These are phyloP conservation scores for Amazona guildingii DNA, from an alignment of 2,113 vertebrate genomes.

Conservation along the genomic window DNA sequence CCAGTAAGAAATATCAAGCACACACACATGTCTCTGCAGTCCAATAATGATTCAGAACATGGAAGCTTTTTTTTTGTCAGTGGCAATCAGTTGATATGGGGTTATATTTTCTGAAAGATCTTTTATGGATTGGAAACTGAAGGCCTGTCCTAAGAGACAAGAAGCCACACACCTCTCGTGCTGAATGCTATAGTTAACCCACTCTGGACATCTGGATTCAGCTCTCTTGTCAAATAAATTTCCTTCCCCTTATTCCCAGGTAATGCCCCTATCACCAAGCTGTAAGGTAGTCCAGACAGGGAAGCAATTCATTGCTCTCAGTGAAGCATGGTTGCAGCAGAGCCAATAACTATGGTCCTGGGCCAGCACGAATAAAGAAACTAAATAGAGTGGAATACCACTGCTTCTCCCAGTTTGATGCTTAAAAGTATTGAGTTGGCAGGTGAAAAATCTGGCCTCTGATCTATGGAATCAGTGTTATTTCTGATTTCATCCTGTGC, in stretches of 20 bases:
- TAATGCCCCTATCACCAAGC: background rate
- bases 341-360: background rate
- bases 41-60: background rate
- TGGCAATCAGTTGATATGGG: background rate
- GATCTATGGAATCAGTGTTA: background rate
- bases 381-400: background rate
- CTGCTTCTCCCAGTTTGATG: background rate
- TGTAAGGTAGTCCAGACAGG: background rate
- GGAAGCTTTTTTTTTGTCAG: background rate
- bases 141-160: background rate
- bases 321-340: background rate
- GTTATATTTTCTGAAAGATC: background rate
- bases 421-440: background rate
- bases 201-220: background rate
- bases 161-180: background rate
- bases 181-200: background rate
- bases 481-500: background rate
- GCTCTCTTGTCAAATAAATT: background rate
- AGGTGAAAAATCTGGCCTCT: background rate
- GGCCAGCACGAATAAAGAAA: fast-evolving
- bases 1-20: background rate
- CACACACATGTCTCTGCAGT: background rate
- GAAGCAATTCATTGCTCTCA: background rate
- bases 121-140: background rate
- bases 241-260: background rate